These are phyloP conservation scores for Vombatus ursinus DNA, from an alignment of 2,113 vertebrate genomes.

Conservation along the genomic window DNA sequence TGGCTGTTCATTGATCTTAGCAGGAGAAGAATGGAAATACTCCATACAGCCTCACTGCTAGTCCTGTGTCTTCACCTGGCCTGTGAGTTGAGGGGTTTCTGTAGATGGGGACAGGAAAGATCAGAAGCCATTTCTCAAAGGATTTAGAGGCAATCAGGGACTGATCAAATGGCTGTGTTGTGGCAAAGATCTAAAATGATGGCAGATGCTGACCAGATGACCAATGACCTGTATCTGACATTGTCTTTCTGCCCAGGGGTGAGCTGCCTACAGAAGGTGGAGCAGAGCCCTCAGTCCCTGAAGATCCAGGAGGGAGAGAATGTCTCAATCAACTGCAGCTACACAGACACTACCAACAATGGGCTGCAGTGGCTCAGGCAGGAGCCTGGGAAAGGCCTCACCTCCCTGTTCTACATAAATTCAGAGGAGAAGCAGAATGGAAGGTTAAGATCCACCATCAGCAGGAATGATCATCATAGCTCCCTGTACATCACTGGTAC, in stretches of 20 bases:
- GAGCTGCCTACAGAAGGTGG: conserved; percentile 44
- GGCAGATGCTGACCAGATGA: background rate
- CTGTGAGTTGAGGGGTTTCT: conserved; percentile 51
- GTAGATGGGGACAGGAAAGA: background rate
- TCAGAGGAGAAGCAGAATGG: background rate
- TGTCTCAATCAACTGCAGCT: conserved; percentile 44
- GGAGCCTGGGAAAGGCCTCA: conserved; percentile 15
- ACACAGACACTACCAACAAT: rapidly evolving
- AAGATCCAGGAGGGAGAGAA: background rate
- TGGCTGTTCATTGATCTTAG: background rate
- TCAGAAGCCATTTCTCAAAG: background rate
- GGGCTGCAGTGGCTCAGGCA: conserved; percentile 53
- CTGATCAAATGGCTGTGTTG: too few species aligned
- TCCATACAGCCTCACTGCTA: background rate
- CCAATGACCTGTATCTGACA: background rate
- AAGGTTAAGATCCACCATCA: background rate
- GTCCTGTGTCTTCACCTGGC: conserved; percentile 58
- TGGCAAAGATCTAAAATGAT: background rate
- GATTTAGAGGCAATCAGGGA: background rate
- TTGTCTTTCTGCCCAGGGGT: conserved; percentile 39
- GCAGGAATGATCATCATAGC: rapidly evolving
- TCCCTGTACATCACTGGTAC: conserved; percentile 41
- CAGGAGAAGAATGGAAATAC: conserved; percentile 1
- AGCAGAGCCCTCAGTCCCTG: conserved; percentile 33
- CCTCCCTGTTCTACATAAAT: background rate